A percentile compares a stretch with the other conserved stretches of the same genome.
Evolutionary conservation across 2,888 invertebrate species (phyloP).

Genomic region (Tubiluchus corallicola): DNA sequence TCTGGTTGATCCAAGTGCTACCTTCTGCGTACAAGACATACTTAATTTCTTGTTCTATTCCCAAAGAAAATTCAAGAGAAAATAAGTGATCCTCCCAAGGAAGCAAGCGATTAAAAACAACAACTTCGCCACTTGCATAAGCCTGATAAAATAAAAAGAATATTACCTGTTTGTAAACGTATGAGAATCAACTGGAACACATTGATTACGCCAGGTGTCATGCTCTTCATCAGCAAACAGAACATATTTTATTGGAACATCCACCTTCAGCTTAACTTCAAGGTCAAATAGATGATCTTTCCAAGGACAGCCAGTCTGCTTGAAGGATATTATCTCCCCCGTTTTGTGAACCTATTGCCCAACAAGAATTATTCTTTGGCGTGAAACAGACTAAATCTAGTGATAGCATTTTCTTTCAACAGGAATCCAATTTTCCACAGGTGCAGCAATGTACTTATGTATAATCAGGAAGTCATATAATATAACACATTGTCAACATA

Average conservation of each 20-base stretch:
- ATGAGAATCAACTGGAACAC: slow-evolving; percentile 46
- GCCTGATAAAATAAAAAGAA: too few species aligned
- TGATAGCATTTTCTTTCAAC: too few species aligned
- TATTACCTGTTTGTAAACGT: slow-evolving; percentile 40
- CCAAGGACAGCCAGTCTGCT: slow-evolving; percentile 56
- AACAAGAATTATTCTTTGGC: too few species aligned
- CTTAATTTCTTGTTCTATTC: slow-evolving; percentile 36
- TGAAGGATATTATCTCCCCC: slow-evolving; percentile 61
- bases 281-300: slow-evolving; percentile 65
- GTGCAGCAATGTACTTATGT: too few species aligned
- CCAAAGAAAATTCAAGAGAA: slow-evolving; percentile 53
- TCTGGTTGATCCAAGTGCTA: slow-evolving; percentile 59
- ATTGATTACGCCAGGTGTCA: slow-evolving; percentile 59
- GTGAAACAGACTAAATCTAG: too few species aligned
- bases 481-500: too few species aligned
- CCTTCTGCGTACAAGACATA: slow-evolving; percentile 33
- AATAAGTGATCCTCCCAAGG: slow-evolving; percentile 86
- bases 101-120: slow-evolving; percentile 45
- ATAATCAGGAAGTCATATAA: too few species aligned
- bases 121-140: slow-evolving; percentile 58
- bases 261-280: slow-evolving; percentile 49
- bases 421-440: too few species aligned
- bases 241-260: slow-evolving; percentile 33
- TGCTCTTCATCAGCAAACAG: slow-evolving; percentile 32
- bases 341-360: slow-evolving; percentile 46